Evolutionary conservation across 1,140 invertebrate genomes (phyloP), one percentile per base, ranked within the genome.

Genomic region (Drosophila punjabiensis): DNA sequence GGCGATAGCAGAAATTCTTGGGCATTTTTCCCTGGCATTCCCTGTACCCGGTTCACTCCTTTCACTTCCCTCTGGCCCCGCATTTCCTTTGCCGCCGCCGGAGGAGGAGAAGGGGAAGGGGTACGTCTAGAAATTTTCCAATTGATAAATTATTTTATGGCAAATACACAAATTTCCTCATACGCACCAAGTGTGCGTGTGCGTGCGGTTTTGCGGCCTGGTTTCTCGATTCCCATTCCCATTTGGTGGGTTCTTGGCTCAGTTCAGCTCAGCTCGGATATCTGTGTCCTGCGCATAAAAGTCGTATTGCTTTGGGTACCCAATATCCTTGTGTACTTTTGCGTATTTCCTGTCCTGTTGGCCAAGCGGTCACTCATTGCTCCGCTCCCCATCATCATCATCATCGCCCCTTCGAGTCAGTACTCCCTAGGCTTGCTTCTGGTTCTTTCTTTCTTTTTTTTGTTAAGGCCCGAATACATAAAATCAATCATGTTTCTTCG

Each of bases 81-180:
- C 39, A 48, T 33, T 48, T 43, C 47, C 13, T 37, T 24, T 2
- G 35, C 45, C 41, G 55, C 24, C 47, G n/a, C n/a, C n/a, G n/a
- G n/a, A n/a, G 55, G 5, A 16, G 18, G 10, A 9, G 32, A 5
- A 16, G 20, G 33, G 6, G 3, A 28, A 9, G 41, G 33, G 32
- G 39, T 24, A 66, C 85, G 84, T 79, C 71, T 91, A 77, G 78
- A 92, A 91, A 89, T 89, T 82, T 85, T 85, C 89, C 88, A 91
- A 91, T 91, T 91, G 88, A 91, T 92, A 91, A 91, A 92, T 91
- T 91, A 91, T 91, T 91, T 92, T 79, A 92, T 91, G 84, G 84
- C 78, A 92, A 91, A 91, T 91, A 90, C 82, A 90, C 86, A 90
- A 91, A 90, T 90, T 91, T 90, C 85, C 82, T 76, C 76, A 82